Evolutionary conservation across 2,888 invertebrate species (phyloP).

Genomic region (Furcula furcula): DNA sequence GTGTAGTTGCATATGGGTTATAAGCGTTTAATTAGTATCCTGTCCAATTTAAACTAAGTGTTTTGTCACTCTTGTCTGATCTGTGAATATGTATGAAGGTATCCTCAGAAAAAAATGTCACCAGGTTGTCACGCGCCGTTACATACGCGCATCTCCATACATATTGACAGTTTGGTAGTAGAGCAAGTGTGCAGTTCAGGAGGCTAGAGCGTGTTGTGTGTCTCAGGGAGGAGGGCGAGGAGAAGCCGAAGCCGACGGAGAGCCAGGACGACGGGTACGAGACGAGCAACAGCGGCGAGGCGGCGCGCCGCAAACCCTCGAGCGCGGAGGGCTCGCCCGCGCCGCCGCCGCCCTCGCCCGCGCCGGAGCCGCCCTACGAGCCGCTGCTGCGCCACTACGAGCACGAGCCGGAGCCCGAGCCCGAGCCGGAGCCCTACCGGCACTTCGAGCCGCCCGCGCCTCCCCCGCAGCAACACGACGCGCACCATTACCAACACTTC

Average conservation of each 20-base stretch:
- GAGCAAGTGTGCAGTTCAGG: too few species aligned
- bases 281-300: conserved; percentile 87
- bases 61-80: too few species aligned
- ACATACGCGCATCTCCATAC: too few species aligned
- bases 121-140: too few species aligned
- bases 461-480: conserved; percentile 42
- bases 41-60: too few species aligned
- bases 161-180: too few species aligned
- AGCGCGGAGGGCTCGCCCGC: conserved; percentile 56
- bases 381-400: conserved; percentile 48
- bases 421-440: conserved; percentile 43
- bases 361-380: conserved; percentile 48
- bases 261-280: conserved; percentile 95
- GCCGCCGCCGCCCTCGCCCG: conserved; percentile 53
- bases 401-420: too few species aligned
- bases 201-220: not conserved
- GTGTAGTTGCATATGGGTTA: too few species aligned
- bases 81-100: too few species aligned
- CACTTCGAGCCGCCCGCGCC: conserved; percentile 56
- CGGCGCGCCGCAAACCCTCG: conserved; percentile 71
- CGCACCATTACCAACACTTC: conserved; percentile 63
- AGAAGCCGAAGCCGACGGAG: conserved; percentile 84
- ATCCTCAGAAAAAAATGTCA: too few species aligned
- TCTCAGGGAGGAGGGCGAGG: conserved; percentile 74
- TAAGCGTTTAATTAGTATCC: too few species aligned